Percentiles rank a stretch among this genome's conserved stretches.
phyloP scores from a whole-genome alignment of 2,888 invertebrate genomes.

The Diogma glabrata region DNA sequence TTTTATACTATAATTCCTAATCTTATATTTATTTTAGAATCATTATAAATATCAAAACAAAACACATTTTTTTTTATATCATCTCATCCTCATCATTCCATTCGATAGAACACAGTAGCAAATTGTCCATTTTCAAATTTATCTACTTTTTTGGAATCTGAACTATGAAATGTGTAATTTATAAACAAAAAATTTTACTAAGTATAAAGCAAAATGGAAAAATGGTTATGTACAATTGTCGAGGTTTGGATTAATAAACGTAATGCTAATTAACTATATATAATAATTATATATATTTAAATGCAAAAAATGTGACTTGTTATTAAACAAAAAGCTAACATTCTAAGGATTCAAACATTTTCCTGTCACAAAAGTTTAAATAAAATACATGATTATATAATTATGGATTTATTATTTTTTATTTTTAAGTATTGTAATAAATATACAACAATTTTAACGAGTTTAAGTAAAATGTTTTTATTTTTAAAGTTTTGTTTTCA shows the following conservation, averaged over 20 bases:
- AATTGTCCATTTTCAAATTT: slow-evolving; percentile 17
- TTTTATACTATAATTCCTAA: neutral
- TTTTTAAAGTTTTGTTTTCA: slow-evolving; percentile 3
- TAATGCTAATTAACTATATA: slow-evolving; percentile 4
- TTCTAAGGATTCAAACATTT: slow-evolving; percentile 2
- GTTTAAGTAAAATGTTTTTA: slow-evolving; percentile 6
- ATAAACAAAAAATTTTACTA: too few relatives aligned
- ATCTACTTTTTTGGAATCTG: too few relatives aligned
- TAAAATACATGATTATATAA: slow-evolving; percentile 10
- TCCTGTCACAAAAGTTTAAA: slow-evolving; percentile 8
- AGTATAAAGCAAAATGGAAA: slow-evolving; percentile 4
- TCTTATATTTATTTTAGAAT: neutral
- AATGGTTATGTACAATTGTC: slow-evolving; percentile 5
- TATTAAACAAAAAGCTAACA: too few relatives aligned
- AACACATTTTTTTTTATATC: slow-evolving; percentile 10
- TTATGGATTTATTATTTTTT: neutral
- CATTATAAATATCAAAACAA: slow-evolving; percentile 5
- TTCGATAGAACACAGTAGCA: slow-evolving; percentile 11
- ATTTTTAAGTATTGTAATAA: slow-evolving; percentile 10
- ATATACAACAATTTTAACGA: slow-evolving; percentile 7
- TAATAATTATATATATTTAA: slow-evolving; percentile 8
- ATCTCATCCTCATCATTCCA: slow-evolving; percentile 20
- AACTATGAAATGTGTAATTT: too few relatives aligned
- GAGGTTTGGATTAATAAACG: neutral
- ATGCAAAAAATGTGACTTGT: neutral